These are phyloP conservation scores for Uropsilus gracilis DNA, from an alignment of 2,113 vertebrate species.

Conservation along the genomic window DNA sequence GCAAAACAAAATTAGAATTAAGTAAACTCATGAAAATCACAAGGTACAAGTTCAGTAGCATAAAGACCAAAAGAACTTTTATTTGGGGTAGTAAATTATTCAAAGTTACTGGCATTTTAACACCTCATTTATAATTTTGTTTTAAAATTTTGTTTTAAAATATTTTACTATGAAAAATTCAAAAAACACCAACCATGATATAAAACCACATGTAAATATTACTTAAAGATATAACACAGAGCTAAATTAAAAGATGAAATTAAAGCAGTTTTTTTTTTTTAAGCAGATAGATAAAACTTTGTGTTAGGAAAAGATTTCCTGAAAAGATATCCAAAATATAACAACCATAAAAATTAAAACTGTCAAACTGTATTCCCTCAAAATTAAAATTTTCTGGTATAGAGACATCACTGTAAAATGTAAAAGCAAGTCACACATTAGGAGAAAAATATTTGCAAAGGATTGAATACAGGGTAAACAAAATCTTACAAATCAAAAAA, in stretches of 20 bases:
- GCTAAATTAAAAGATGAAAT: background rate
- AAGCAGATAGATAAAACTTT: background rate
- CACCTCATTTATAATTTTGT: background rate
- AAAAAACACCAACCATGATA: background rate
- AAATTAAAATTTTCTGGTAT: conserved; percentile 13
- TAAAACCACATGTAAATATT: background rate
- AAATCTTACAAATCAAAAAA: background rate
- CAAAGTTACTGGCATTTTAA: background rate
- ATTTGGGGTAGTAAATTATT: background rate
- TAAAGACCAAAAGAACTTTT: background rate
- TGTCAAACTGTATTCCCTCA: background rate
- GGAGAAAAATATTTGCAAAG: background rate
- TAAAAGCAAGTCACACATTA: background rate
- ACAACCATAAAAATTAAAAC: background rate
- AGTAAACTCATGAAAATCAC: background rate
- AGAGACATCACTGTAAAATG: background rate
- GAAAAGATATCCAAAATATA: background rate
- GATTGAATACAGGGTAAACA: background rate
- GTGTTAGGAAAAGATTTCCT: background rate
- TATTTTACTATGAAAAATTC: background rate
- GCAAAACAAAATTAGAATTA: background rate
- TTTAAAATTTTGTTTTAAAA: background rate
- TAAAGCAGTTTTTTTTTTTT: background rate
- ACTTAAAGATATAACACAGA: background rate
- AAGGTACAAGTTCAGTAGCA: background rate